Evolutionary conservation across 2,797 vertebrate species (phyloP), one percentile per base, ranked within the genome.

Genomic region (Agapornis canus): DNA sequence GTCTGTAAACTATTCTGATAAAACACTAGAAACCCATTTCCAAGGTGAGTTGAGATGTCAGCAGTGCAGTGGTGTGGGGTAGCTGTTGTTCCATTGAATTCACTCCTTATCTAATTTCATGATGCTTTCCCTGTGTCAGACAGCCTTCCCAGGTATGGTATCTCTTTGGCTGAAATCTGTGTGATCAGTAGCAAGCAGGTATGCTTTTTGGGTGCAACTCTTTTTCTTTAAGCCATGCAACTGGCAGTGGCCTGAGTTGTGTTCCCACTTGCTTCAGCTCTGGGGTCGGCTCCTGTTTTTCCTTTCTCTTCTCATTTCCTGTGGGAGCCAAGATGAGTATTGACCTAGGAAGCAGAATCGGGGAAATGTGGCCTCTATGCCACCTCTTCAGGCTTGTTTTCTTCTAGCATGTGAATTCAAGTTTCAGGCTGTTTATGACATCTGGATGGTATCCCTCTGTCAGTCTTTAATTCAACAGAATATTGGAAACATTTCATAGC

Each of bases 201-300:
- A 4, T 0, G 1, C 39, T 69, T 69, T 72, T 60, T 56, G 13
- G 37, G 39, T 52, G 25, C 56, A 70, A 0, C 31, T 56, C 17
- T 69, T 45, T 31, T n/a, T 16, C 70, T 76, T 61, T 43, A 47
- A 82, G 47, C 10, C 16, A 1, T 10, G 21, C 21, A 47, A 1
- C 56, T 47, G 40, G 11, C 23, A 39, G 43, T 32, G 45, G 31
- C 47, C 63, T 11, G 23, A 81, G 26, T 21, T 64, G 35, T 77
- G 22, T 10, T 47, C 3, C 29, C 5, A 2, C n/a, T 60, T 47
- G 16, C 4, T 76, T 79, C 35, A 83, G 42, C 29, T 71, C 42
- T 52, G 27, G 29, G 8, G 0, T 17, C 39, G 7, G 10, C 29
- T 86, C 13, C 11, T 52, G 43, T 13, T 23, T 90, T 81, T 72